Base-by-base conservation (phyloP, 2,797 vertebrate species). In the Ctenochaetus hawaiiensis region DNA sequence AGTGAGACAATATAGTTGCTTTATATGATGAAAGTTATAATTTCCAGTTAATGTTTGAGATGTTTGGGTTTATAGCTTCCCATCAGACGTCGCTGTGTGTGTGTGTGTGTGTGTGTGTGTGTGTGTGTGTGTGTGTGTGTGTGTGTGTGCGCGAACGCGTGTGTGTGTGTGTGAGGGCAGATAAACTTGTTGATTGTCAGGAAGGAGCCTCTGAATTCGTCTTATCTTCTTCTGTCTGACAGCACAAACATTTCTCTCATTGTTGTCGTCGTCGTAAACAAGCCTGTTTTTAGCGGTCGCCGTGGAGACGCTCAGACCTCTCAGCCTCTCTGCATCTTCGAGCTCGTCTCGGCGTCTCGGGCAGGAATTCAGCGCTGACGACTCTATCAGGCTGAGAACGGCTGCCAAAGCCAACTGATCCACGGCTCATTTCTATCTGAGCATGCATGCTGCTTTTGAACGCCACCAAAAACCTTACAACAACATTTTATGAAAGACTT, bases 211-310 rank as follows among this genome's bases (percentile, higher is more conserved):
- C 13, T 63, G 12, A 60, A 43, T 69, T 22, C 5, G 59, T 78
- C 71, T 80, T 64, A 59, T 87, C 89, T 48, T 14, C 39, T 63
- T 16, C 68, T 4, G 6, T 64, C 62, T 60, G 37, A 49, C 18
- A 20, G n/a, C 78, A 54, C 66, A 62, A 58, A 66, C 41, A 53
- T 49, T 58, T 37, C 2, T 1, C 44, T 69, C 62, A 39, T 43
- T 65, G 48, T 60, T 56, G 26, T 30, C 26, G 47, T 34, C n/a
- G 9, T 54, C 1, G 52, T 26, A 37, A 51, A 67, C 75, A 68
- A 54, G 34, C 11, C 18, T 75, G 22, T 74, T 79, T 62, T 41
- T 2, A 66, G 49, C 64, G 1, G 65, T 9, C 2, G 37, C 49
- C 4, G 4, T 26, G 44, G 63, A 56, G 49, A 64, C 41, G 14